Evolutionary conservation across 1,140 invertebrate species (phyloP), one percentile per base, ranked within the genome.

Genomic region (Berghia stephanieae): DNA sequence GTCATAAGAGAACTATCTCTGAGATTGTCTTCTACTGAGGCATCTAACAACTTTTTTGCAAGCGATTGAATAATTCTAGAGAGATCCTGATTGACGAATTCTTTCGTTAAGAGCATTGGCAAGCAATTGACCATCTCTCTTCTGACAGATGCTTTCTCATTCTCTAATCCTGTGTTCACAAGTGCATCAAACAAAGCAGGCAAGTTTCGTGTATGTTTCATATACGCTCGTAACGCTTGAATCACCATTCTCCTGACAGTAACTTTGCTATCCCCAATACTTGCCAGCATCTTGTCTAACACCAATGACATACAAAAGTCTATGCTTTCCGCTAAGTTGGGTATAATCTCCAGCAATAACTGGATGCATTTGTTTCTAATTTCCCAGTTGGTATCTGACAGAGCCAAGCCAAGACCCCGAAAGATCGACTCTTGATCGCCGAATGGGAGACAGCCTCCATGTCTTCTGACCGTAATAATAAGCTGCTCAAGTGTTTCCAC

Each of bases 61-160:
- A 90, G 79, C 43, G 87, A 86, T 38, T 86, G 85, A 27, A 86
- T 84, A 18, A 89, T 81, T 44, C 85, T 81, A 70, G 78, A 86
- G 67, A 89, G 86, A 78, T 89, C 85, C 66, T 85, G 83, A 52
- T 82, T 77, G 52, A 83, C 75, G 78, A 89, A 89, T 36, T 90
- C 88, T 71, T 82, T 83, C 21, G 89, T 89, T 60, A 89, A 84
- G 36, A 90, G 79, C 83, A 90, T 84, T 57, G 88, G 87, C 43
- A 90, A 78, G n/a, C 86, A 82, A 72, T 83, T 81, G 66, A 86
- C 83, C 18, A 85, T 85, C 77, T 88, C 86, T 81, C 85, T 88
- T 76, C 82, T 74, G 49, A 89, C 83, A 69, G 83, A 77, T 42
- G 85, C 75, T 77, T 87, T 85, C 34, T 83, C 84, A 78, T 85